Evolutionary conservation across 2,797 vertebrate genomes (phyloP).

Genomic region (Poecilia velifera): DNA sequence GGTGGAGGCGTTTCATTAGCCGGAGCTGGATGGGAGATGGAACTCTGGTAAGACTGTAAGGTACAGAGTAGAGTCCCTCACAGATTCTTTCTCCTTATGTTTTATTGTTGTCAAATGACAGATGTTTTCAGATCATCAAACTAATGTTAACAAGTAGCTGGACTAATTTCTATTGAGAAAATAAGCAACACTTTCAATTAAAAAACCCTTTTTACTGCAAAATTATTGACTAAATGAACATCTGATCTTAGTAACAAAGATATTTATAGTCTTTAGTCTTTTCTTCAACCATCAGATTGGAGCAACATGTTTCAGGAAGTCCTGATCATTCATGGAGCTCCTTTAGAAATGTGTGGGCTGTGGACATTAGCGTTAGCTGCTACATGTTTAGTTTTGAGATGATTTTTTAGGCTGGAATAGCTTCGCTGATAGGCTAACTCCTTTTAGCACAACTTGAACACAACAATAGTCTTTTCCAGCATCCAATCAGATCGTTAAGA

Average conservation of each 20-base stretch:
- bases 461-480: no score
- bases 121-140: not conserved
- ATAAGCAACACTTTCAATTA: not conserved
- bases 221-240: not conserved
- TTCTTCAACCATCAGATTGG: not conserved
- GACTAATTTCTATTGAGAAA: not conserved
- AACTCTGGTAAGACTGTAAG: conserved; percentile 50
- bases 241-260: not conserved
- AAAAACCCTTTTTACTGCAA: not conserved
- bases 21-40: not conserved
- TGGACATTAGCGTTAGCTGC: no score
- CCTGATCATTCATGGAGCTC: no score
- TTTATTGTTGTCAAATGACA: not conserved
- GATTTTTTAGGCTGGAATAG: no score
- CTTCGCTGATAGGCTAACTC: no score
- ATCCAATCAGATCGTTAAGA: no score
- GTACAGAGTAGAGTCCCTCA: not conserved
- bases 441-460: no score
- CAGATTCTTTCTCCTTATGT: not conserved
- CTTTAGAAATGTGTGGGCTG: no score
- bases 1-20: conserved; percentile 8
- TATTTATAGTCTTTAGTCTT: not conserved
- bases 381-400: not conserved
- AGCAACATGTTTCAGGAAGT: no score
- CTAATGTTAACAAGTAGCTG: not conserved